Base-by-base conservation (phyloP, 2,797 vertebrate species). In the Sebastes trivittatus region DNA sequence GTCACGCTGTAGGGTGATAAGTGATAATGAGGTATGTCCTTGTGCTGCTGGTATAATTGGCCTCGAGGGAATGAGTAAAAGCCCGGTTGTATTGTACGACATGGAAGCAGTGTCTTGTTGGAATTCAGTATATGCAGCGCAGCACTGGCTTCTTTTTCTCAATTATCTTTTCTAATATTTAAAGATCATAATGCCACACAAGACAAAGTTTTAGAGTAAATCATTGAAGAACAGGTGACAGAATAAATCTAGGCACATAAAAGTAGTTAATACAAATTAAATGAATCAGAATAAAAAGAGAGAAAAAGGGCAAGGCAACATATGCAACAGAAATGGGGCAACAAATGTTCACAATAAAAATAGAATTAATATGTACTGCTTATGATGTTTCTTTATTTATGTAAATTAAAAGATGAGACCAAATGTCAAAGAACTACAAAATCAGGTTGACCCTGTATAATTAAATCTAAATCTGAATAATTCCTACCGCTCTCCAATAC, bases 1-100 rank as follows among this genome's bases (percentile, higher is more conserved):
- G 86, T 87, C 16, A 36, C 5, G 2, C 52, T 64, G 65, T 58
- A 30, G 65, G 87, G 60, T 76, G 77, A 84, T 80, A 70, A 72
- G 81, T 82, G 77, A 87, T 88, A 87, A 93, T 89, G 87, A 90
- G 68, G 38, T 69, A 11, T 81, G 62, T 75, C 62, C 62, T 79
- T 77, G 38, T 69, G 70, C 86, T 77, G 72, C 71, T 63, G 11
- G 77, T 88, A 11, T 61, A 88, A 93, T 85, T 91, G 85, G 77
- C 54, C 75, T 71, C 7, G 1, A 61, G 82, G 71, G 86, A 83
- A 49, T 68, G 29, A 72, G 62, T 23, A 81, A 81, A 78, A 72
- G 70, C 65, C 54, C 27, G 18, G 23, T 56, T 55, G 64, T 62
- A 36, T 23, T 66, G 63, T 72, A n/a, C 36, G 20, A 68, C 59